phyloP scores from a whole-genome alignment of 2,113 vertebrate species.

The Cyanistes caeruleus region DNA sequence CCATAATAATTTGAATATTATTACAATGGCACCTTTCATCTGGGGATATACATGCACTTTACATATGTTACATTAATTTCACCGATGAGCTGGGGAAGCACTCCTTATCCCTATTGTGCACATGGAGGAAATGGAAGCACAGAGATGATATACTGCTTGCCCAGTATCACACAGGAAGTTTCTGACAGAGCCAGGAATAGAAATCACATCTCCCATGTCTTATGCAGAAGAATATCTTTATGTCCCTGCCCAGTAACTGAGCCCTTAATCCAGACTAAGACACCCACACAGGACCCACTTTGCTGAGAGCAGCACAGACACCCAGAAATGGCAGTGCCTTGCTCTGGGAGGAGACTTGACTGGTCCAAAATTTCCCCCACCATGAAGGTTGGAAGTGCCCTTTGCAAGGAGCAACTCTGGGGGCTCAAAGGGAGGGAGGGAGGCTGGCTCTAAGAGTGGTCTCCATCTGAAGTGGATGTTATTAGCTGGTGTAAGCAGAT shows the following conservation, averaged over 20 bases:
- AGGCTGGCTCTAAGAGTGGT: not conserved
- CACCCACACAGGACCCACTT: constrained; percentile 49
- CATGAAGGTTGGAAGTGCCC: not conserved
- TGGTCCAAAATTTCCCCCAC: not conserved
- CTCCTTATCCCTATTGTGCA: constrained; percentile 66
- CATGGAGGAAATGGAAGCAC: constrained; percentile 63
- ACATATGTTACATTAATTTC: constrained; percentile 72
- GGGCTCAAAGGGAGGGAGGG: not conserved
- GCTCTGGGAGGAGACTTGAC: not conserved
- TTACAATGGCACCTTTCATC: constrained; percentile 72
- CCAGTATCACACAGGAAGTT: constrained; percentile 57
- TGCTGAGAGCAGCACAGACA: not conserved
- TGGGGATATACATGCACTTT: constrained; percentile 70
- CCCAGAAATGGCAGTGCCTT: not conserved
- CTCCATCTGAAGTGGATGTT: constrained; percentile 47
- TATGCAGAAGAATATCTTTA: constrained; percentile 58
- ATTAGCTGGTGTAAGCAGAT: constrained; percentile 63
- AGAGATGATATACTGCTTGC: constrained; percentile 39
- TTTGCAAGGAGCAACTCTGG: not conserved
- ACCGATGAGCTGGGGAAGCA: constrained; percentile 63
- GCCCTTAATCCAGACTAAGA: constrained; percentile 63
- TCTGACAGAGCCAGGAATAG: constrained; percentile 68
- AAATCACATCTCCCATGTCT: constrained; percentile 58
- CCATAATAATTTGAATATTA: constrained; percentile 70
- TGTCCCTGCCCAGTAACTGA: constrained; percentile 56